Percentiles rank a stretch among this genome's conserved stretches.
phyloP scores from a whole-genome alignment of 2,888 invertebrate genomes.

The Laothoe populi region DNA sequence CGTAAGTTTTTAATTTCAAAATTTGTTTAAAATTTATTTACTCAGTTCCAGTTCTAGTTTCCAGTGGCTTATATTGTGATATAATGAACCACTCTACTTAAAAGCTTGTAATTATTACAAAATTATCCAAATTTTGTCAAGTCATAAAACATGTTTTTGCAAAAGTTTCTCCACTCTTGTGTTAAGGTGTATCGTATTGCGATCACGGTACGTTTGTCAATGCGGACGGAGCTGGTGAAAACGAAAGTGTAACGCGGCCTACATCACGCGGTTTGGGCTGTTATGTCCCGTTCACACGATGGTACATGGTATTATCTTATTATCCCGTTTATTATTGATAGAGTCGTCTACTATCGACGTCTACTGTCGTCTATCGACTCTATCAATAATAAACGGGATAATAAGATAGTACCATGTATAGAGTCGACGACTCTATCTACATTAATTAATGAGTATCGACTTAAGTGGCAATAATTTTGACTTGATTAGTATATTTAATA shows the following conservation, averaged over 20 bases:
- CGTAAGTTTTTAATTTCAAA: no score
- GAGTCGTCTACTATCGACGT: no score
- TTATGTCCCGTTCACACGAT: constrained; percentile 43
- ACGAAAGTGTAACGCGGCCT: constrained; percentile 58
- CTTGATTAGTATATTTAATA: no score
- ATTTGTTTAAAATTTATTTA: no score
- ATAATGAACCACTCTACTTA: not conserved
- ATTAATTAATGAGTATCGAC: no score
- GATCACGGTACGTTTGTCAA: constrained; percentile 20
- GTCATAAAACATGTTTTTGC: not conserved
- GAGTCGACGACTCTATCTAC: no score
- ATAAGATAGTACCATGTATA: not conserved
- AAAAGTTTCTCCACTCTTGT: not conserved
- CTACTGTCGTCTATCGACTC: no score
- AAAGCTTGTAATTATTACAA: not conserved
- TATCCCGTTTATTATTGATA: no score
- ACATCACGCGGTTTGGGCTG: constrained; percentile 58
- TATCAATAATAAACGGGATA: no score
- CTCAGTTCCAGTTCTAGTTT: no score
- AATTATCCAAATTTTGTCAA: not conserved
- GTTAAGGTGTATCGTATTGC: constrained; percentile 15
- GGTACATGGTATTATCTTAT: not conserved
- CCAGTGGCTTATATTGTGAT: no score
- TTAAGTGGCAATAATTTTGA: no score
- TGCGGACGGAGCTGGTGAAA: constrained; percentile 50